Percentiles rank a stretch among this genome's conserved stretches.
Conservation (phyloP, 2,888 invertebrate genomes). For the Macrostomum cliftonense region DNA sequence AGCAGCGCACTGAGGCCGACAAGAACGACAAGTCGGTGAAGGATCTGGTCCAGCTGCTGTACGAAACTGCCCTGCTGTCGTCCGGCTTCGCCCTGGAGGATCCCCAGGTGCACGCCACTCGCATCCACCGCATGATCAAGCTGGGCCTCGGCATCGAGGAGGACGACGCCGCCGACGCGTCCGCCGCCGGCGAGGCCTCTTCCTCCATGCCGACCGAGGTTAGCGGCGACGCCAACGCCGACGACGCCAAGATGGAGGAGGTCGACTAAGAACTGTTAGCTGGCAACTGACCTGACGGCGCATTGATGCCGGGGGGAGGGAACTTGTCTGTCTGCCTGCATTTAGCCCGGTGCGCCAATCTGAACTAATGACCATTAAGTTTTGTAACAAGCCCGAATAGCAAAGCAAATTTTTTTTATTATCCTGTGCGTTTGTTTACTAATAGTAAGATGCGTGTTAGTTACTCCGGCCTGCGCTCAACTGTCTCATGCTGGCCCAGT, state of each 20-base stretch:
- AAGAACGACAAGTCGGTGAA: constrained; percentile 96
- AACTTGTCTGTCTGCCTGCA: too few relatives aligned
- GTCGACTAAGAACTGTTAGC: constrained; percentile 11
- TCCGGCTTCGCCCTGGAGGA: constrained; percentile 91
- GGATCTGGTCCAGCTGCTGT: constrained; percentile 80
- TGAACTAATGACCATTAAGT: too few relatives aligned
- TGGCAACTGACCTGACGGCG: too few relatives aligned
- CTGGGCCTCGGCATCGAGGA: constrained; percentile 10
- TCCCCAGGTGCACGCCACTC: constrained; percentile 63
- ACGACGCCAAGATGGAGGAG: constrained; percentile 12
- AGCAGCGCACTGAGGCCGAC: constrained; percentile 58
- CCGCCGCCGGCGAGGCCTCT: constrained; percentile 1
- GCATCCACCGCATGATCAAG: constrained; percentile 84
- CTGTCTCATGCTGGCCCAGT: too few relatives aligned
- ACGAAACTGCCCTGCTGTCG: constrained; percentile 80
- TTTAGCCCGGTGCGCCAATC: too few relatives aligned
- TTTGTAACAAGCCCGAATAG: too few relatives aligned
- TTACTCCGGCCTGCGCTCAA: too few relatives aligned
- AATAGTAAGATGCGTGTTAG: too few relatives aligned
- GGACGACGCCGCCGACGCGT: constrained; percentile 7
- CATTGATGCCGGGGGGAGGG: too few relatives aligned
- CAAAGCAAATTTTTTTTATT: too few relatives aligned
- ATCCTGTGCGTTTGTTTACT: too few relatives aligned
- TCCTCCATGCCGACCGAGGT: constrained; percentile 10
- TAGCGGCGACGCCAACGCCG: constrained; percentile 5